Conservation (phyloP, 1,140 invertebrate species). For the Coenobita brevimanus region DNA sequence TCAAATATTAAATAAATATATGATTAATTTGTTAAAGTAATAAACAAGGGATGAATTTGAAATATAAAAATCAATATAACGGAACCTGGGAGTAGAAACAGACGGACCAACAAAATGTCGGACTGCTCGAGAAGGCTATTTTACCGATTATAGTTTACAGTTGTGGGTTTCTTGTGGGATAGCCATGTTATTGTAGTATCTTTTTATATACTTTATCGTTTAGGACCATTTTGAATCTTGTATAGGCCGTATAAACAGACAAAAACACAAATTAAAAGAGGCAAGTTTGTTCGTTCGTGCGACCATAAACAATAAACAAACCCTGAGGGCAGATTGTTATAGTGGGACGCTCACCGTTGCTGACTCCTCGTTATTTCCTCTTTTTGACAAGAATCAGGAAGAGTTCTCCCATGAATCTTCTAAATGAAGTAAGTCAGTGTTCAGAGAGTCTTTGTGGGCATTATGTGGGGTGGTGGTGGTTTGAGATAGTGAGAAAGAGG, state of each 20-base stretch:
- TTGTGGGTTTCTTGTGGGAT: neutral
- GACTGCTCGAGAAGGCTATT: constrained; percentile 56
- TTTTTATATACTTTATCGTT: neutral
- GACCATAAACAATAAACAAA: constrained; percentile 68
- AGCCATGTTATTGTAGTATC: neutral
- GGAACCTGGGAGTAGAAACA: constrained; percentile 43
- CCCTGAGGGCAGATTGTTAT: constrained; percentile 49
- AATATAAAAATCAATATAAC: constrained; percentile 44
- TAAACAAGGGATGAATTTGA: neutral
- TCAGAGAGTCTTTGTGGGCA: constrained; percentile 13
- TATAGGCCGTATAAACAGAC: neutral
- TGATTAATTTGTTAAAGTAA: neutral
- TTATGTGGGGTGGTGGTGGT: constrained; percentile 11
- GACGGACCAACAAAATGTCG: constrained; percentile 63
- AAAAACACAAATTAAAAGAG: constrained; percentile 56
- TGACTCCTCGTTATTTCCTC: constrained; percentile 40
- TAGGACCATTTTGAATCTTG: neutral
- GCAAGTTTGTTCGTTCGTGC: constrained; percentile 61
- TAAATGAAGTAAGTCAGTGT: constrained; percentile 41
- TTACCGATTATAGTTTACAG: constrained; percentile 51
- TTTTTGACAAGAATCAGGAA: constrained; percentile 42
- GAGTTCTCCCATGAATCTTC: constrained; percentile 57
- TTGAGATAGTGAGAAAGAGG: constrained; percentile 46
- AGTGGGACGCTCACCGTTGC: constrained; percentile 42
- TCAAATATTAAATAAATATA: neutral